A percentile compares a stretch with the other conserved stretches of the same genome.
Evolutionary conservation across 2,888 invertebrate genomes (phyloP).

Genomic region (Zygothrica quintamaculata): DNA sequence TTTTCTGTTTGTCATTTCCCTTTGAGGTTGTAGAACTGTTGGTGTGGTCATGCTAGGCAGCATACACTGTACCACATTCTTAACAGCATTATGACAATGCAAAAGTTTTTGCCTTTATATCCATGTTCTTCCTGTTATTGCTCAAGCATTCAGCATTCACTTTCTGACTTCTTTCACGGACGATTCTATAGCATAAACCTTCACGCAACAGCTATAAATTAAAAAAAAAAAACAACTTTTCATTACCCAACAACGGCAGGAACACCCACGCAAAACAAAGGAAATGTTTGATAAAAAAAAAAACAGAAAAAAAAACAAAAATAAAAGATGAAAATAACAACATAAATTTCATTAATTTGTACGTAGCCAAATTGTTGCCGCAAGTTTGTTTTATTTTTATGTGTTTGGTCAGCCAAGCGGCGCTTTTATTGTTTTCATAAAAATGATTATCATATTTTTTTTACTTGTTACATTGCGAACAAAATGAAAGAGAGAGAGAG

Average conservation of each 20-base stretch:
- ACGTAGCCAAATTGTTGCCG: conserved; percentile 53
- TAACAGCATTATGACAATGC: conserved; percentile 62
- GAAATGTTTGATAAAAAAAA: conserved; percentile 40
- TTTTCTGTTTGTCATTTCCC: conserved; percentile 30
- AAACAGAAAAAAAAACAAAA: conserved; percentile 7
- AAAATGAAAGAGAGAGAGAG: no score
- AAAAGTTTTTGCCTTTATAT: conserved; percentile 47
- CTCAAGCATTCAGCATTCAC: conserved; percentile 28
- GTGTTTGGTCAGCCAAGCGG: conserved; percentile 49
- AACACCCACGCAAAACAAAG: conserved; percentile 2
- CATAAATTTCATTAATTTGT: conserved; percentile 73
- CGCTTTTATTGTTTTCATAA: conserved; percentile 62
- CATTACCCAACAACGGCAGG: conserved; percentile 28
- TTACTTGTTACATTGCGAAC: conserved; percentile 23
- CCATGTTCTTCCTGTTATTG: conserved; percentile 10
- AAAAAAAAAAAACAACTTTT: conserved; percentile 36
- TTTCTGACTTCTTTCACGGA: conserved; percentile 27
- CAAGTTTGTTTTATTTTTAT: conserved; percentile 30
- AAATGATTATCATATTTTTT: conserved; percentile 67
- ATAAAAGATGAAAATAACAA: no score
- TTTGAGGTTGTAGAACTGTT: conserved; percentile 10
- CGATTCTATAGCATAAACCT: conserved; percentile 17
- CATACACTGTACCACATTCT: conserved; percentile 47
- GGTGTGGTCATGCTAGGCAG: conserved; percentile 51
- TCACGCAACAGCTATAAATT: conserved; percentile 61